Evolutionary conservation across 2,888 invertebrate species (phyloP).

Genomic region (Athalia cordata): DNA sequence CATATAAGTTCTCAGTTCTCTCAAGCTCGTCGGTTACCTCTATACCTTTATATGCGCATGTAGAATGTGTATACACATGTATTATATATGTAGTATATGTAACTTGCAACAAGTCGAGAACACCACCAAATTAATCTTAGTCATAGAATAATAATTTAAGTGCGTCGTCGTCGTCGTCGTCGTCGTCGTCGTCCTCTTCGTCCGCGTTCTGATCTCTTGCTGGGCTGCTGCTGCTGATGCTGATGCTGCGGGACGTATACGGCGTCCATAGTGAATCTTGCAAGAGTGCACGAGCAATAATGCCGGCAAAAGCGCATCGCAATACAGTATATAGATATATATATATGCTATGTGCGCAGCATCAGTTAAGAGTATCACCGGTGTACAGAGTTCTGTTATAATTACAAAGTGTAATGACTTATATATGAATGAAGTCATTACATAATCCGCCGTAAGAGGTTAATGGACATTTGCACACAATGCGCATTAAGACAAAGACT

Average conservation of each 20-base stretch:
- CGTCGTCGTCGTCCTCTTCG: background rate
- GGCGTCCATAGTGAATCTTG: too few species aligned
- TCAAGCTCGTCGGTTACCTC: too few species aligned
- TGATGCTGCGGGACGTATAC: too few species aligned
- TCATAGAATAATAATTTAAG: slow-evolving; percentile 42
- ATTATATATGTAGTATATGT: background rate
- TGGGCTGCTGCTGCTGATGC: background rate
- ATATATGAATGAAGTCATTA: slow-evolving; percentile 44
- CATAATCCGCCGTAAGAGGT: slow-evolving; percentile 38
- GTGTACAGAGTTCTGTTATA: slow-evolving; percentile 32
- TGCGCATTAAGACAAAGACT: slow-evolving; percentile 42
- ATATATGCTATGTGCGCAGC: background rate
- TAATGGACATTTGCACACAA: slow-evolving; percentile 48
- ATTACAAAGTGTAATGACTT: slow-evolving; percentile 45
- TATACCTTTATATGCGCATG: too few species aligned
- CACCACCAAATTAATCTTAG: slow-evolving; percentile 41
- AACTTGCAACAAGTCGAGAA: slow-evolving; percentile 21
- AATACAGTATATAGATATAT: background rate
- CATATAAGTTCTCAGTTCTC: too few species aligned
- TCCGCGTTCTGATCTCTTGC: background rate
- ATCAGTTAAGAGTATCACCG: background rate
- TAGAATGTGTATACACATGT: too few species aligned
- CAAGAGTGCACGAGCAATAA: too few species aligned
- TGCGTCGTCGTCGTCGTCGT: background rate
- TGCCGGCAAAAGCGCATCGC: too few species aligned